phyloP scores from a whole-genome alignment of 2,113 vertebrate species.

The Speoplatyrhinus poulsoni region DNA sequence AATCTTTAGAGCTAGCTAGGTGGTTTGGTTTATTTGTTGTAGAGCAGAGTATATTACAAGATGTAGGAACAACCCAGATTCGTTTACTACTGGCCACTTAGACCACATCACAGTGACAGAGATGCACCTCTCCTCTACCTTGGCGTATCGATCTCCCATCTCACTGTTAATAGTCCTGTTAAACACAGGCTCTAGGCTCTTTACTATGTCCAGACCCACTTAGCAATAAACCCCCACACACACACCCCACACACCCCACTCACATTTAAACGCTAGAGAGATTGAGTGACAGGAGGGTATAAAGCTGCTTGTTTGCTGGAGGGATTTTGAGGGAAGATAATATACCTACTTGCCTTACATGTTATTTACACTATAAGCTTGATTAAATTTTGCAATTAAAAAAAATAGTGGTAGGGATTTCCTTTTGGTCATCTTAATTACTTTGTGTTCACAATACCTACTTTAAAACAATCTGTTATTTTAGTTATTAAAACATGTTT shows the following conservation, averaged over 20 bases:
- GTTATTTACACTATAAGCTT: too few species aligned
- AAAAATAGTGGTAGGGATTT: too few species aligned
- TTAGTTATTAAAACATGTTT: too few species aligned
- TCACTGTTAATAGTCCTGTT: slow-evolving; percentile 84
- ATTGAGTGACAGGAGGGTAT: slow-evolving; percentile 22
- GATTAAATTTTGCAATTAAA: too few species aligned
- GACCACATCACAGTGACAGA: slow-evolving; percentile 83
- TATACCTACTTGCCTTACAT: too few species aligned
- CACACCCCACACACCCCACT: slow-evolving; percentile 15
- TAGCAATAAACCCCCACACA: slow-evolving; percentile 81
- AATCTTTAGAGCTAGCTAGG: slow-evolving; percentile 29
- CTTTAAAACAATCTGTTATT: too few species aligned
- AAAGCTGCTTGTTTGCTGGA: slow-evolving; percentile 18
- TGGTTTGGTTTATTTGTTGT: slow-evolving; percentile 65
- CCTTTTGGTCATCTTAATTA: too few species aligned
- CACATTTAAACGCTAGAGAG: slow-evolving; percentile 49
- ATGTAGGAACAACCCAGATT: slow-evolving; percentile 66
- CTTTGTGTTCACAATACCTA: too few species aligned
- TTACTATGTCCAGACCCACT: slow-evolving; percentile 84
- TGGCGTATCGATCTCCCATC: slow-evolving; percentile 83
- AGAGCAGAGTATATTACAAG: slow-evolving; percentile 64
- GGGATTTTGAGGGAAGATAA: too few species aligned
- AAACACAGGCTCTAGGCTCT: slow-evolving; percentile 85
- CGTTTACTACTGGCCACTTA: slow-evolving; percentile 75
- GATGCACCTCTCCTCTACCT: slow-evolving; percentile 76